Evolutionary conservation across 2,888 invertebrate species (phyloP), one percentile per base, ranked within the genome.

Genomic region (Eucera pruinosa): DNA sequence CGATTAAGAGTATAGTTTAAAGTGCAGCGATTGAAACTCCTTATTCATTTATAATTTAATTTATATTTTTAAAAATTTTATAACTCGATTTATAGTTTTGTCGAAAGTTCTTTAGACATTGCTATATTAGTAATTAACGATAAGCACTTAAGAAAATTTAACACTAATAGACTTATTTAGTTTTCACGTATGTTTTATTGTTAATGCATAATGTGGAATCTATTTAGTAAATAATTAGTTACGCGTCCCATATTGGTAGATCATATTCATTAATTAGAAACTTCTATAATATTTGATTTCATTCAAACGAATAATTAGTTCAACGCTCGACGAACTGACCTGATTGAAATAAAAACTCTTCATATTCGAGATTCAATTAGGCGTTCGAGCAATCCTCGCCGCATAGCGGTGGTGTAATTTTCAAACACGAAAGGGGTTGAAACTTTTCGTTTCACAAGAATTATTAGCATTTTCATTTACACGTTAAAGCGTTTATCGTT

Each of bases 311-410:
- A 50, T 41, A 25, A 66, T 66, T 50, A 50, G 65, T 70, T 57
- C 47, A 27, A 18, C 69, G n/a, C 61, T 50, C 67, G n/a, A 3
- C 27, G 30, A 62, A 25, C 18, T 36, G 18, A 4, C 2, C 23
- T 48, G 33, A 48, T 66, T 41, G 66, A 65, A 65, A 41, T 20
- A 66, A 50, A 41, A 57, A 66, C 47, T 57, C 55, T 48, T 41
- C 11, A 15, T 18, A 25, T 54, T 30, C 50, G 48, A 71, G n/a
- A n/a, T n/a, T 66, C 57, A 39, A 50, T 30, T 20, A 13, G 33
- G 20, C 13, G 11, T 9, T 7, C 33, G 47, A 55, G 64, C 54
- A 39, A 64, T 55, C 20, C 23, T 27, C 50, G 13, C 2, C 13
- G 15, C 15, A 25, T 18, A 3, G 13, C 20, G 36, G 2, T 13